Base-by-base conservation (phyloP, 2,888 invertebrate genomes). In the Apamea sordens region DNA sequence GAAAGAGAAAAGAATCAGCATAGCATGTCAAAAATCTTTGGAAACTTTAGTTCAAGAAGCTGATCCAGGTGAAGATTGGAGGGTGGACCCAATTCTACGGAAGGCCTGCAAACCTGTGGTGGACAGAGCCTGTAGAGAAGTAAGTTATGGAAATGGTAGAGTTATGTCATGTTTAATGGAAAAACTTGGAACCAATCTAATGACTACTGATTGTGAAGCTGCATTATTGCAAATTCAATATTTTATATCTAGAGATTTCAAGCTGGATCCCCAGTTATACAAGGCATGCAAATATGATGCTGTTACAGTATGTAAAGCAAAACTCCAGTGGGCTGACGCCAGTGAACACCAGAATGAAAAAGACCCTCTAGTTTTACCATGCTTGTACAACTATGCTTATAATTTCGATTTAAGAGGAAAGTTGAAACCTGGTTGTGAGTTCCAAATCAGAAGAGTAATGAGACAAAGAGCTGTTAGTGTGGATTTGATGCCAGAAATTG, bases 151-250 rank as follows among this genome's bases (percentile, higher is more conserved):
- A 24, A 98, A 98, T 93, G 98, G 98, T 0, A 97, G 98, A 91
- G 98, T 99, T 0, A 98, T 99, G 97, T 98, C 98, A 36, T 99
- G 99, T 92, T 97, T 99, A 56, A 98, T 99, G 98, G 98, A 99
- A 90, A 98, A 99, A 92, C 97, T 99, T 72, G 98, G 98, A 63
- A 98, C 98, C 2, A 97, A 97, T 77, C 97, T 98, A 65, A 99
- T 99, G 99, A 98, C 98, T 1, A 97, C 98, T 80, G 98, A 98
- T 28, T 99, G 99, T 97, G 99, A 99, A 96, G 98, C 98, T 85
- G 98, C 99, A 15, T 97, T 99, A 67, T 97, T 99, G 80, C 99
- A 99, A 95, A 99, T 99, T 91, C 99, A 99, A 93, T 99, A 99
- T 95, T 99, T 99, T 95, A 98, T 99, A 83, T 98, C 99, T 0